Conservation (phyloP, 2,113 vertebrate genomes). For the Seriola dumerili region DNA sequence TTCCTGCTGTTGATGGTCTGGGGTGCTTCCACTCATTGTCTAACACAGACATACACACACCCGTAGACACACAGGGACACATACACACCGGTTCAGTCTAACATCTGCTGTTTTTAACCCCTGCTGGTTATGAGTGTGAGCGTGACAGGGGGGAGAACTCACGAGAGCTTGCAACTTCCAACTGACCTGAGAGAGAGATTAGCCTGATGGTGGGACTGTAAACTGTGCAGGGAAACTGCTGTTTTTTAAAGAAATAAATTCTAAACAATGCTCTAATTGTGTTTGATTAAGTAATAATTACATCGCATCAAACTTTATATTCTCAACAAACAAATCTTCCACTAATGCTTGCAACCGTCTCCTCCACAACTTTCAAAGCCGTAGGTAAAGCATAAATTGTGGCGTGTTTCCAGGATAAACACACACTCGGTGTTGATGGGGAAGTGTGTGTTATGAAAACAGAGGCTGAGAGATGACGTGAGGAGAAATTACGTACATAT, state of each 20-base stretch:
- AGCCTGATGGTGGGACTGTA: slow-evolving; percentile 19
- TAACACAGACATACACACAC: slow-evolving; percentile 66
- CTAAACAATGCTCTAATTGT: neutral
- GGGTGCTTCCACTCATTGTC: slow-evolving; percentile 82
- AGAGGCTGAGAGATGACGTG: slow-evolving; percentile 61
- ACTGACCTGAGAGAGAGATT: slow-evolving; percentile 56
- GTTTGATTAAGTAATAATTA: neutral
- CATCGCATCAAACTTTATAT: neutral
- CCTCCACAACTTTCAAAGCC: neutral
- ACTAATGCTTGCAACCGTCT: neutral
- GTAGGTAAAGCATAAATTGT: neutral
- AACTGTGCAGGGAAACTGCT: neutral
- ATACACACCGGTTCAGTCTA: slow-evolving; percentile 62
- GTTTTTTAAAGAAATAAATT: neutral
- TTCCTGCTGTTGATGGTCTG: slow-evolving; percentile 83
- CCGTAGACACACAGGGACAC: slow-evolving; percentile 39
- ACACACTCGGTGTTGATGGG: slow-evolving; percentile 35
- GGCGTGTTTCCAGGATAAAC: slow-evolving; percentile 74
- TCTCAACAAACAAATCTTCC: neutral
- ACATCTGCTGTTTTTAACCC: slow-evolving; percentile 85
- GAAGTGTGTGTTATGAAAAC: slow-evolving; percentile 76
- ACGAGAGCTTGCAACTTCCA: slow-evolving; percentile 39
- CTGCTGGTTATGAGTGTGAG: slow-evolving; percentile 53
- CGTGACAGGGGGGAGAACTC: neutral
- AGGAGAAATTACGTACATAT: slow-evolving; percentile 40